A percentile compares a stretch with the other conserved stretches of the same genome.
phyloP scores from a whole-genome alignment of 2,797 vertebrate genomes.

The Tangara arthus region DNA sequence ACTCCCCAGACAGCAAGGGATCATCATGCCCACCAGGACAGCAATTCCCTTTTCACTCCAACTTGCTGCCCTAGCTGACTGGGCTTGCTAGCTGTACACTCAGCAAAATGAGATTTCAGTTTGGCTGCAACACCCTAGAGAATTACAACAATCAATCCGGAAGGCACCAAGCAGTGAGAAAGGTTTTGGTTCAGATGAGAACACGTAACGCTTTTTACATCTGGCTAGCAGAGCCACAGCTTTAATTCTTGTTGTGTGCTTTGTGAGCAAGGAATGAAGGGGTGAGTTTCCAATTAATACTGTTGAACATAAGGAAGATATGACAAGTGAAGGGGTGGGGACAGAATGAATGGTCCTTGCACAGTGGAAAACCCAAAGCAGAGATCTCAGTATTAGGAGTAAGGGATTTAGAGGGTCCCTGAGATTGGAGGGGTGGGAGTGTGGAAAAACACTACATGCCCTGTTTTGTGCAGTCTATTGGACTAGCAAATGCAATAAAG shows the following conservation, averaged over 20 bases:
- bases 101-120: conserved; percentile 14
- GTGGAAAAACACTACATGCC: neutral
- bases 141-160: neutral
- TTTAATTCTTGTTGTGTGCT: neutral
- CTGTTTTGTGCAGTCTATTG: neutral
- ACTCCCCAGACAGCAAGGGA: neutral
- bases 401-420: neutral
- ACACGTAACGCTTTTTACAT: neutral
- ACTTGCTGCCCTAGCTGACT: neutral
- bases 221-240: neutral
- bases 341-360: neutral
- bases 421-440: neutral
- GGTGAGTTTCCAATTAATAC: neutral
- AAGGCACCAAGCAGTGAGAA: neutral
- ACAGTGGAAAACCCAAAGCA: neutral
- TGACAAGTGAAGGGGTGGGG: neutral
- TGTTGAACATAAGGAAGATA: neutral
- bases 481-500: neutral
- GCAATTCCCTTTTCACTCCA: neutral
- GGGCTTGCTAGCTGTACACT: neutral
- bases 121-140: neutral
- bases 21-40: neutral
- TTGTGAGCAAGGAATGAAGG: neutral
- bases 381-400: neutral
- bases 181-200: neutral